Evolutionary conservation across 2,888 invertebrate genomes (phyloP), one percentile per base, ranked within the genome.

Genomic region (Liposcelis brunnea): DNA sequence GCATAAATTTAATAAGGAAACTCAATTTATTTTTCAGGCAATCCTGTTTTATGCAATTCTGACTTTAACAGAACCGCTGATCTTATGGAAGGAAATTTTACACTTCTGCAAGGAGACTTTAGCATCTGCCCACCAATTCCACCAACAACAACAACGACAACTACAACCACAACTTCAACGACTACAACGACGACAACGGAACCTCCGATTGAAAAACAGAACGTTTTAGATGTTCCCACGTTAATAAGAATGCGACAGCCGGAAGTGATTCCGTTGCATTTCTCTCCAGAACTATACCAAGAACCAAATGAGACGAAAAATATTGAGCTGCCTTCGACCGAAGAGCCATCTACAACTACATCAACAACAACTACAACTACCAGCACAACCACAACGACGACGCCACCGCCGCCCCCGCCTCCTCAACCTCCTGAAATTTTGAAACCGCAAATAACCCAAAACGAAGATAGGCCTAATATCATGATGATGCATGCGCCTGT

Each of bases 21-120:
- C n/a, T n/a, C n/a, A n/a, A n/a, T n/a, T n/a, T 35, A 6, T 10
- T 14, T 35, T 40, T 19, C 11, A 40, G 40, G 16, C 40, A 40
- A 40, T 21, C 40, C 40, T 6, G 40, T 19, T 10, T 7, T 40
- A 8, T 40, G 40, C 19, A n/a, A 18, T 6, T 18, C 19, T 16
- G 40, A 40, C 7, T 40, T 40, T 18, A 18, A 40, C 21, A 40
- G 6, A 3, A 40, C 40, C 12, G 19, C 19, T 6, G 40, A 40
- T 7, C 7, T 5, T 11, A 14, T 40, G 40, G n/a, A 18, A 19
- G 16, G 40, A 40, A 40, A 40, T 19, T 18, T 40, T n/a, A 40
- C 40, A 7, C 19, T 40, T 6, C 40, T 40, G 5, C 40, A 40
- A 40, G 40, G 18, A 6, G 40, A 40, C 40, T 40, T 19, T 21